Base-by-base conservation (phyloP, 2,797 vertebrate genomes). In the Phoxinus dragarum region DNA sequence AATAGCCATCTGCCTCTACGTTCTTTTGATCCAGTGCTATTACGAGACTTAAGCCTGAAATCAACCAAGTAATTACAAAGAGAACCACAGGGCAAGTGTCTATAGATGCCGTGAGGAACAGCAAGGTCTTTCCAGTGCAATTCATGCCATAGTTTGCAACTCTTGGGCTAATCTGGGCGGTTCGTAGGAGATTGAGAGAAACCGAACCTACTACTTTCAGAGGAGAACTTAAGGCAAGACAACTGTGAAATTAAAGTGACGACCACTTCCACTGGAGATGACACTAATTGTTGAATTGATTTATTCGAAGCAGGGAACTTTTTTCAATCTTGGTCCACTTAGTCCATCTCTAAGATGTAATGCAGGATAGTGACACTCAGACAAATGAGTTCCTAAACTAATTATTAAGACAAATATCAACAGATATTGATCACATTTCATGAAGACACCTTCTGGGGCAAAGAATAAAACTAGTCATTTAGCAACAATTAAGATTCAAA, bases 331-430 rank as follows among this genome's bases (percentile, higher is more conserved):
- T 75, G 76, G 56, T 80, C 68, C 78, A 84, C 72, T 87, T 79
- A 86, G 72, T 83, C 85, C 61, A 80, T 88, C 82, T 81, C 68
- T 80, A 92, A 81, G 59, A 59, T 77, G 86, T 91, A 91, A 93
- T 92, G 89, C 92, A 86, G 90, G 85, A 78, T 54, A 89, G 90
- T 90, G 90, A 88, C 87, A 92, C 42, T 36, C 90, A 92, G 92
- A 90, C 88, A 85, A 86, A 90, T 86, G 89, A 94, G 93, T 93
- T 93, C 91, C 90, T 87, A 87, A 90, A 86, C 93, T 90, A 93
- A 93, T 94, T 94, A 94, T 94, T 94, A 90, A 94, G 92, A 88
- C 83, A 86, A 74, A 54, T 73, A 36, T 83, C 21, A 81, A 40
- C 21, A 42, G 27, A 56, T 71, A 81, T 81, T 19, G 90, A 89